Conservation (phyloP, 1,140 invertebrate species). For the Steinernema khuongi region DNA sequence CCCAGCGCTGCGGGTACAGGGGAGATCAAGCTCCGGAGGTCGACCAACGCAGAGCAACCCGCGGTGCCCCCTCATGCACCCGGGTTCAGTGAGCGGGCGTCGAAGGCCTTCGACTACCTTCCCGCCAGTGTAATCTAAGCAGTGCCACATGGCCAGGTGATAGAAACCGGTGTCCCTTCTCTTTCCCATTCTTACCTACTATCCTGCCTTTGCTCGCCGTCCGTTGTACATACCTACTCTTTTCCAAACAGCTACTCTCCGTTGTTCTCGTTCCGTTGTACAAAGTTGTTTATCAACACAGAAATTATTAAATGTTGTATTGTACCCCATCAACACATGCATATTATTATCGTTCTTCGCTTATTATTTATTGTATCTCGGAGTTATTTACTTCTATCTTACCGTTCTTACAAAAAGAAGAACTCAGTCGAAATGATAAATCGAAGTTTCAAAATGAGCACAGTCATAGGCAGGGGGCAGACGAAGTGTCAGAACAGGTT, state of each 20-base stretch:
- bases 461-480: not conserved
- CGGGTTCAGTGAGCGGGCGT: not conserved
- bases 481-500: not conserved
- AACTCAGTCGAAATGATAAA: not conserved
- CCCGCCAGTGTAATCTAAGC: not conserved
- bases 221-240: not conserved
- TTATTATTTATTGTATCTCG: not conserved
- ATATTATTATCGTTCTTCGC: not conserved
- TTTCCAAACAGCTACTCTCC: not conserved
- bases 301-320: no score
- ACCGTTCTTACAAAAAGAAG: not conserved
- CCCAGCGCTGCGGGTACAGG: not conserved
- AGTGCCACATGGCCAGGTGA: not conserved
- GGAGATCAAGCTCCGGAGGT: conserved; percentile 3
- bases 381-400: not conserved
- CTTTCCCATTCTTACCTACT: not conserved
- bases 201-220: conserved; percentile 3
- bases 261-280: not conserved
- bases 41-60: not conserved
- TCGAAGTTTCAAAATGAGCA: not conserved
- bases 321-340: no score
- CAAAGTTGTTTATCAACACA: not conserved
- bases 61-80: not conserved
- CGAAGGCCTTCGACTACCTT: not conserved
- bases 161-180: not conserved